Evolutionary conservation across 1,140 invertebrate species (phyloP).

Genomic region (Dendrolimus punctatus): DNA sequence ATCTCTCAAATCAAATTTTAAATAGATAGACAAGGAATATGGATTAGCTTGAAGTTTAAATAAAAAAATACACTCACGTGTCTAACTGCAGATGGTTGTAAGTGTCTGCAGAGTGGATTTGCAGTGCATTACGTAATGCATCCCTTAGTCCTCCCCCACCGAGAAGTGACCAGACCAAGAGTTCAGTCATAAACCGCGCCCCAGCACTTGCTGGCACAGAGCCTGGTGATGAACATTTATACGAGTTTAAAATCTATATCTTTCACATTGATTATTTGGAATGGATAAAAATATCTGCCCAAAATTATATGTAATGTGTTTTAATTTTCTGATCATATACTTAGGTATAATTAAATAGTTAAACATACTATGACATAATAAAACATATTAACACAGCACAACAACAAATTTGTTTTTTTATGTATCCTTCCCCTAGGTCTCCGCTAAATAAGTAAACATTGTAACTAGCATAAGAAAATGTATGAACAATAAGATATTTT

Average conservation of each 20-base stretch:
- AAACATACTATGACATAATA: too few relatives aligned
- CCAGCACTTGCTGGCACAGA: conserved; percentile 70
- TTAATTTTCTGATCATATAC: too few relatives aligned
- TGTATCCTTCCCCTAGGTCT: too few relatives aligned
- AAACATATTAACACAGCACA: too few relatives aligned
- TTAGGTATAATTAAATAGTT: too few relatives aligned
- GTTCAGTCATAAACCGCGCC: conserved; percentile 93
- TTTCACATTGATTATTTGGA: neutral
- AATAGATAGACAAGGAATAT: neutral
- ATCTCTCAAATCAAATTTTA: neutral
- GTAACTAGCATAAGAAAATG: too few relatives aligned
- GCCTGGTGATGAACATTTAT: conserved; percentile 21
- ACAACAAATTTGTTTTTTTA: too few relatives aligned
- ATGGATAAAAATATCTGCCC: too few relatives aligned
- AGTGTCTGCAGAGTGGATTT: conserved; percentile 52
- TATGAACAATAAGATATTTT: too few relatives aligned
- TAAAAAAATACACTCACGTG: conserved; percentile 30
- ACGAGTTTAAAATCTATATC: neutral
- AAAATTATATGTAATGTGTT: too few relatives aligned
- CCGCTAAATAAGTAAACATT: too few relatives aligned
- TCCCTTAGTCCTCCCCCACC: conserved; percentile 91
- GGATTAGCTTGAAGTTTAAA: neutral
- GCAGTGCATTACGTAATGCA: conserved; percentile 84
- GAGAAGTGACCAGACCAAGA: conserved; percentile 91
- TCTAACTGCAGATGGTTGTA: conserved; percentile 54